A percentile compares a stretch with the other conserved stretches of the same genome.
These are phyloP conservation scores for Pipistrellus pygmaeus DNA, from an alignment of 2,797 vertebrate species.

Conservation along the genomic window DNA sequence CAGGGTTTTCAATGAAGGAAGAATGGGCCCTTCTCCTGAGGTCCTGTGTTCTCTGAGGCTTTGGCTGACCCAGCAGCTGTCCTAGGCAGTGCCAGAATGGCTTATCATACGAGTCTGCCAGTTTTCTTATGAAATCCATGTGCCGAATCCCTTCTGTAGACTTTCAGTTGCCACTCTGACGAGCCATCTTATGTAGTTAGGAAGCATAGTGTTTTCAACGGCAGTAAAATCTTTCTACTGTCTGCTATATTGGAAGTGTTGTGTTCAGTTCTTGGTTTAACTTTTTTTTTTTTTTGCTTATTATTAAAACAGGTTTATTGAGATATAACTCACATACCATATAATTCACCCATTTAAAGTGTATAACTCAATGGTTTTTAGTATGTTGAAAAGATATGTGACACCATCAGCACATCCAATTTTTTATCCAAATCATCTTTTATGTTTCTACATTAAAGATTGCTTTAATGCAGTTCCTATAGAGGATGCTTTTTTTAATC, in stretches of 20 bases:
- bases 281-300: background rate
- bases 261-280: background rate
- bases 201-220: slow-evolving; percentile 33
- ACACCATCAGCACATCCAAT: background rate
- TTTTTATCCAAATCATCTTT: slow-evolving; percentile 30
- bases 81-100: background rate
- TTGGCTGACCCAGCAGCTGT: background rate
- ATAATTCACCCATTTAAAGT: background rate
- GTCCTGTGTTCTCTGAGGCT: background rate
- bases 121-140: background rate
- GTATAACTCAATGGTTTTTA: background rate
- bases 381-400: background rate
- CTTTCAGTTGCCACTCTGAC: slow-evolving; percentile 28
- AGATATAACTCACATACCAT: background rate
- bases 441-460: background rate
- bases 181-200: background rate
- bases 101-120: background rate
- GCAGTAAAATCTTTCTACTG: background rate
- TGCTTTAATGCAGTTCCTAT: background rate
- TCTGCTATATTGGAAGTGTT: background rate
- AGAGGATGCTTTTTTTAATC: background rate
- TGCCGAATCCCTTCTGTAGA: background rate
- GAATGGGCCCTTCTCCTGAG: background rate
- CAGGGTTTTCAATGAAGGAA: background rate
- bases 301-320: background rate